Evolutionary conservation across 2,113 vertebrate species (phyloP).

Genomic region (Athene cunicularia): DNA sequence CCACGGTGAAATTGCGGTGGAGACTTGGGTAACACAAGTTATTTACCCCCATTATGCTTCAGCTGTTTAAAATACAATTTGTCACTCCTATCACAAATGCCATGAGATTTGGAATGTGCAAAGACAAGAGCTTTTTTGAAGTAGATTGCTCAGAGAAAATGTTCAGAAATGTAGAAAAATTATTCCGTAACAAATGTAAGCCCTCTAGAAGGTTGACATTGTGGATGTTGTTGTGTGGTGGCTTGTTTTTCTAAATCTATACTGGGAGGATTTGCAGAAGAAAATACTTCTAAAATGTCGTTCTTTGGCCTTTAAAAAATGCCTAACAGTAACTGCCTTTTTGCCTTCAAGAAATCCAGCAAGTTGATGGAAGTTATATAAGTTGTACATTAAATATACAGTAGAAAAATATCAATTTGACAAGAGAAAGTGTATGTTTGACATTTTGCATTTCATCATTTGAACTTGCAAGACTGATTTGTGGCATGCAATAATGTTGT

Average conservation of each 20-base stretch:
- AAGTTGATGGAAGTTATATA: constrained; percentile 32
- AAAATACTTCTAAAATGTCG: background rate
- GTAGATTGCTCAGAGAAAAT: background rate
- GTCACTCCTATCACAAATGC: background rate
- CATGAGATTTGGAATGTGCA: background rate
- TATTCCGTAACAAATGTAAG: background rate
- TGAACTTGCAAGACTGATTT: constrained; percentile 59
- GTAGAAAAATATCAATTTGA: constrained; percentile 53
- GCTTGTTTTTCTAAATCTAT: background rate
- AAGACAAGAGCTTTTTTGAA: background rate
- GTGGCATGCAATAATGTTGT: constrained; percentile 65
- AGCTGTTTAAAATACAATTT: background rate
- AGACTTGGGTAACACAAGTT: background rate
- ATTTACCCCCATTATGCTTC: background rate
- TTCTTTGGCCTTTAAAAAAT: background rate
- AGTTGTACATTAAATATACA: constrained; percentile 25
- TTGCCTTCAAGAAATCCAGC: background rate
- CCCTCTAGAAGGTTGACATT: background rate
- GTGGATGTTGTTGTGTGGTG: background rate
- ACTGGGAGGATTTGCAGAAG: background rate
- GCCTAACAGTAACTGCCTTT: background rate
- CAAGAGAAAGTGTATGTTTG: constrained; percentile 62
- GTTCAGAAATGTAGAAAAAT: background rate
- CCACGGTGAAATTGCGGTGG: background rate
- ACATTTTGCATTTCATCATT: constrained; percentile 62